A percentile compares a stretch with the other conserved stretches of the same genome.
These are phyloP conservation scores for Mesochorus sp. DNA, from an alignment of 2,888 invertebrate genomes.

Conservation along the genomic window DNA sequence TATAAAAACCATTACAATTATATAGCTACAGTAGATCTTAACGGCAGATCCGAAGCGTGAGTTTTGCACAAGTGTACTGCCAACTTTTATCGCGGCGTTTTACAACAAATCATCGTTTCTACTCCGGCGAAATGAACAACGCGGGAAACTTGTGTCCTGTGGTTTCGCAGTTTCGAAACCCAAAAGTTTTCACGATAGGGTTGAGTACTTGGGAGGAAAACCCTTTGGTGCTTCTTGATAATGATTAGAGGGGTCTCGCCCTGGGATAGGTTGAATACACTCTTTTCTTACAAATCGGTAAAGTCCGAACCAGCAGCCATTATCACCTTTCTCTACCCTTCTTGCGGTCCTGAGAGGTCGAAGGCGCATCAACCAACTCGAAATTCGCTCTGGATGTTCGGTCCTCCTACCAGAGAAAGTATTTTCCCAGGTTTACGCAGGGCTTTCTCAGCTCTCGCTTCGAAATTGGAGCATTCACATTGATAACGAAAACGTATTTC, in stretches of 20 bases:
- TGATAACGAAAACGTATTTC: conserved; percentile 37
- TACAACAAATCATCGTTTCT: conserved; percentile 30
- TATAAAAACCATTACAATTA: conserved; percentile 33
- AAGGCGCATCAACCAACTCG: conserved; percentile 44
- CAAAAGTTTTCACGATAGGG: conserved; percentile 29
- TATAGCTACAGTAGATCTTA: conserved; percentile 14
- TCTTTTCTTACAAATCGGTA: not conserved
- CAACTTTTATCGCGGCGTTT: conserved; percentile 34
- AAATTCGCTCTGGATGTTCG: conserved; percentile 40
- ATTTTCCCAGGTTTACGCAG: conserved; percentile 1
- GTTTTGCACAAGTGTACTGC: not conserved
- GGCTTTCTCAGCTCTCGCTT: not conserved
- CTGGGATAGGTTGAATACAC: conserved; percentile 20
- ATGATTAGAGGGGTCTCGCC: conserved; percentile 42
- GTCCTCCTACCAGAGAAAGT: conserved; percentile 1
- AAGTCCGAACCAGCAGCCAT: conserved; percentile 21
- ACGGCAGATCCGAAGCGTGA: conserved; percentile 13
- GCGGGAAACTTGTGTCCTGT: not conserved
- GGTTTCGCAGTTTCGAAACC: conserved; percentile 27
- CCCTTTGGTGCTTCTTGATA: conserved; percentile 22
- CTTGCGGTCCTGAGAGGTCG: conserved; percentile 27
- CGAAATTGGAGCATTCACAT: conserved; percentile 30
- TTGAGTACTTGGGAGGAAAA: conserved; percentile 18
- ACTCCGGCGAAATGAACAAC: conserved; percentile 1
- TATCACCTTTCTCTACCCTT: conserved; percentile 25